Conservation (phyloP, 2,113 vertebrate genomes). For the Podocnemis expansa region DNA sequence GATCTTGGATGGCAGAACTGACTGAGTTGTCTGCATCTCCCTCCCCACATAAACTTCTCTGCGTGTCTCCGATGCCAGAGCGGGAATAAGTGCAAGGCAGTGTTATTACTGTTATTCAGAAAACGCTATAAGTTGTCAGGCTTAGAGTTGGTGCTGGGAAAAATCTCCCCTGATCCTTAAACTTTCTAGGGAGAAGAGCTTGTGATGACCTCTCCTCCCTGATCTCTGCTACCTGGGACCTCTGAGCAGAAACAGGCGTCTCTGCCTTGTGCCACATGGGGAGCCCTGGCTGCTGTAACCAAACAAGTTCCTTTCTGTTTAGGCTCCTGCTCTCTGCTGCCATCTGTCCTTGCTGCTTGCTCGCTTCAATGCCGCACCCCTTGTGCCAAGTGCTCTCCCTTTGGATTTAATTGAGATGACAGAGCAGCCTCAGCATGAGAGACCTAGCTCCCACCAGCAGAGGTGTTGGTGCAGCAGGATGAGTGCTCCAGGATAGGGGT, state of each 20-base stretch:
- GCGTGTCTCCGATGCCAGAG: too few species aligned
- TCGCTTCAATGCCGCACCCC: not conserved
- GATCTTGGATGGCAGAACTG: too few species aligned
- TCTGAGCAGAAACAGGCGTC: not conserved
- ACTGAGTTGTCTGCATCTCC: too few species aligned
- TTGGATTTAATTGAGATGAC: not conserved
- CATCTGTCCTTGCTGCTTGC: not conserved
- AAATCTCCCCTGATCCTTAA: not conserved
- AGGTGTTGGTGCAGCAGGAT: too few species aligned
- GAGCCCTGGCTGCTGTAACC: not conserved
- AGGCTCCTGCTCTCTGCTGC: not conserved
- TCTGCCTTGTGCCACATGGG: too few species aligned
- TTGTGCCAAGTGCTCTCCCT: not conserved
- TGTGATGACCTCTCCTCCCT: not conserved
- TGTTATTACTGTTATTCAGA: not conserved
- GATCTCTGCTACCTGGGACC: not conserved
- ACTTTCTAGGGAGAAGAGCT: not conserved
- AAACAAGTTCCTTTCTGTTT: not conserved
- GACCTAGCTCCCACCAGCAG: not conserved
- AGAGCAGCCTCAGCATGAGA: not conserved
- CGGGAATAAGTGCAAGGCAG: not conserved
- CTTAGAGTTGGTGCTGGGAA: not conserved
- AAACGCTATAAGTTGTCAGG: not conserved
- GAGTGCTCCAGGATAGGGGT: not conserved
- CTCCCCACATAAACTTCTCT: too few species aligned